Base-by-base conservation (phyloP, 1,140 invertebrate species). In the Ruditapes philippinarum region DNA sequence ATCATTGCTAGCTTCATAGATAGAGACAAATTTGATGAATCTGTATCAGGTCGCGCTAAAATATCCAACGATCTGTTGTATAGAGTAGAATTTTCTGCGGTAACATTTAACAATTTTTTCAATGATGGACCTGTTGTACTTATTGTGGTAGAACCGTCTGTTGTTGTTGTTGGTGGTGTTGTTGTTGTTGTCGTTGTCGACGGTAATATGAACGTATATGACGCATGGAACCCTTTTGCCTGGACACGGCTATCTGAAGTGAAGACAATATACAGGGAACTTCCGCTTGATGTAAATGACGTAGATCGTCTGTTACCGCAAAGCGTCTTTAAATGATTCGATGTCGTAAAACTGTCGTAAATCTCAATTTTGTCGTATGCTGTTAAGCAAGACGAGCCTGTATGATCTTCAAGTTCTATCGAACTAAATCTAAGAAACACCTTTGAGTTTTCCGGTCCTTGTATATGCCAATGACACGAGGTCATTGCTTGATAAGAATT, bases 161-260 rank as follows among this genome's bases (percentile, higher is more conserved):
- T 54, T 33, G 82, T n/a, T 42, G 40, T n/a, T 14, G 38, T 70
- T 33, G 49, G 79, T 1, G 62, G 65, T 68, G 82, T 78, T 60
- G 89, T 76, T 9, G 88, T 79, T 11, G 73, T 54, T 17, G 91
- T 83, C n/a, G 81, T 82, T 12, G 91, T 90, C 0, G 86, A 33
- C 19, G 79, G 70, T 31, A 88, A 89, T n/a, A 92, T 65, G 78
- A 94, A 94, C 57, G 73, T 86, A 82, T 93, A 94, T 17, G 92
- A 92, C 51, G 92, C 91, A 80, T 94, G 93, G 78, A 93, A 94
- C 0, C 93, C 93, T 0, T 90, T 93, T 2, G 90, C 83, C 78
- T 94, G 91, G 1, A 92, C 89, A n/a, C 89, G 74, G 17, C 78
- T 70, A 82, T 94, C 91, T 1, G 93, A 91, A 1, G 81, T 81